Evolutionary conservation across 2,797 vertebrate genomes (phyloP).

Genomic region (Pseudopleuronectes americanus): DNA sequence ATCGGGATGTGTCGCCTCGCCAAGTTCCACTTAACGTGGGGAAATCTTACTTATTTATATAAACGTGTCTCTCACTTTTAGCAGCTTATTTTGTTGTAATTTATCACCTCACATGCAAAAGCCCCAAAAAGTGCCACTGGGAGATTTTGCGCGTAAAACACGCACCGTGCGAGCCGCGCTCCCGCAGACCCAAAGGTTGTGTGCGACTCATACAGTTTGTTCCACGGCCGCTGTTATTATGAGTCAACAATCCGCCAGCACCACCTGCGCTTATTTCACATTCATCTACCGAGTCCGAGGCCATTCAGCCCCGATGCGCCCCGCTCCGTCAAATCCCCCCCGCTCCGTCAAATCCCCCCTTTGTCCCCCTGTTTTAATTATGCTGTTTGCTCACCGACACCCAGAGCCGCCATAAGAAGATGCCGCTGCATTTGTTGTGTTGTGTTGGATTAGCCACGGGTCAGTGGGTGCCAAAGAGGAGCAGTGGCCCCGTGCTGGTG

Average conservation of each 20-base stretch:
- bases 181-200: slow-evolving; percentile 7
- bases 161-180: not conserved
- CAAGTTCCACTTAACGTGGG: too few species aligned
- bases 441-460: slow-evolving; percentile 79
- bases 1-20: too few species aligned
- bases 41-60: too few species aligned
- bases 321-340: slow-evolving; percentile 48
- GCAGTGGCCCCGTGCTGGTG: slow-evolving; percentile 64
- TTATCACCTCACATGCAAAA: not conserved
- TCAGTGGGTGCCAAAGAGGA: slow-evolving; percentile 75
- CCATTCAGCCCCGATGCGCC: slow-evolving; percentile 33
- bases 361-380: slow-evolving; percentile 77
- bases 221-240: slow-evolving; percentile 19
- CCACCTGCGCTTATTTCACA: slow-evolving; percentile 63
- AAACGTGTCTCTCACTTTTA: not conserved
- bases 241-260: slow-evolving; percentile 57
- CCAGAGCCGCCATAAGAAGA: slow-evolving; percentile 68
- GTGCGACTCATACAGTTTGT: not conserved
- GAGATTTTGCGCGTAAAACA: slow-evolving; percentile 32
- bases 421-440: slow-evolving; percentile 76
- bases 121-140: not conserved
- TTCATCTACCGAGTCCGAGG: slow-evolving; percentile 30
- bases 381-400: slow-evolving; percentile 78
- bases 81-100: not conserved
- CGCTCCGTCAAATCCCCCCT: slow-evolving; percentile 38